Evolutionary conservation across 2,888 invertebrate species (phyloP).

Genomic region (Himalopsyche kuldschensis): DNA sequence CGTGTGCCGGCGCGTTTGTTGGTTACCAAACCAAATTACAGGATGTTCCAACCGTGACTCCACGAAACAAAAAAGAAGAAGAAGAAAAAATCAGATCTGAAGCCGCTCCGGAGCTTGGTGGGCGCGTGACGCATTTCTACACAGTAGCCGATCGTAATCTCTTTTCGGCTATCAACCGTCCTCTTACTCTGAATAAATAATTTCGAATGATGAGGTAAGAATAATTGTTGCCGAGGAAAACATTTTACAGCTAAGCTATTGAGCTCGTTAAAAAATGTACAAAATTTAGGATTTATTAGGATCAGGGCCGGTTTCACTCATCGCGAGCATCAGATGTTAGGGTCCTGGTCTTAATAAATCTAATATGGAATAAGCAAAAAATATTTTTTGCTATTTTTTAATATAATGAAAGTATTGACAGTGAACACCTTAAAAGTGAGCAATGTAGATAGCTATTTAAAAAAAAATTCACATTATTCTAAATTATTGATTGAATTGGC

Average conservation of each 20-base stretch:
- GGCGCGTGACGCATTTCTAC: not conserved
- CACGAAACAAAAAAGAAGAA: constrained; percentile 29
- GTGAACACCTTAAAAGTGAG: too few species aligned
- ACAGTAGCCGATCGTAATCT: not conserved
- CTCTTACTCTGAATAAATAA: not conserved
- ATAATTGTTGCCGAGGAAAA: not conserved
- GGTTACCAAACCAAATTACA: constrained; percentile 35
- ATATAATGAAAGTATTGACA: too few species aligned
- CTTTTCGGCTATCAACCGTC: not conserved
- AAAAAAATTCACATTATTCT: too few species aligned
- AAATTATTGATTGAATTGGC: too few species aligned
- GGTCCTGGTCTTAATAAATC: too few species aligned
- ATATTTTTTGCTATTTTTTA: too few species aligned
- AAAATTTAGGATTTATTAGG: too few species aligned
- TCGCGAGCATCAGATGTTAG: too few species aligned
- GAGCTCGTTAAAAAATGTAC: not conserved
- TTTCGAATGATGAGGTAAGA: not conserved
- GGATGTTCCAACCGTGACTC: constrained; percentile 40
- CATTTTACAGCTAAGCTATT: not conserved
- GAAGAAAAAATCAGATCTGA: constrained; percentile 14
- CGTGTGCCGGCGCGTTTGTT: constrained; percentile 35
- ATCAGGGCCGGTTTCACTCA: too few species aligned
- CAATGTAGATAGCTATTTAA: too few species aligned
- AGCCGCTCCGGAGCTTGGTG: constrained; percentile 4
- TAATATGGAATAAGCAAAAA: too few species aligned